Conservation (phyloP, 2,797 vertebrate genomes). For the Chelidonichthys spinosus region DNA sequence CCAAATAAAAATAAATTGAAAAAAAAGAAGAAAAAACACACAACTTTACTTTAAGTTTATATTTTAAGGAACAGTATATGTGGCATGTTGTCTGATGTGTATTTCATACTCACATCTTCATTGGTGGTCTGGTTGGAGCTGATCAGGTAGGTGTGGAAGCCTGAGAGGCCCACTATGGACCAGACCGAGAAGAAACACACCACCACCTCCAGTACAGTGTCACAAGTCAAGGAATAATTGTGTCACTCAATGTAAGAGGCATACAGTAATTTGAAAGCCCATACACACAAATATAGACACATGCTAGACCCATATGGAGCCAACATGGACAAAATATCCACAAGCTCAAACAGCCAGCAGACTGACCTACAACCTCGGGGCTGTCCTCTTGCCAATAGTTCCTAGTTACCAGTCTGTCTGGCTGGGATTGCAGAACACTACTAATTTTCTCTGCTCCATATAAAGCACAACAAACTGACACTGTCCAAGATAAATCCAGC, state of each 20-base stretch:
- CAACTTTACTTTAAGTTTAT: too few relatives aligned
- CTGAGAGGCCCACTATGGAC: constrained; percentile 98
- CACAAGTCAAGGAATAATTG: constrained; percentile 78
- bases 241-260: background rate
- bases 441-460: constrained; percentile 54
- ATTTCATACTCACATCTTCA: constrained; percentile 93
- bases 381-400: constrained; percentile 51
- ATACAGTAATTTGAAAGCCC: constrained; percentile 8
- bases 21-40: too few relatives aligned
- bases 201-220: constrained; percentile 96
- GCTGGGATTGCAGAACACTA: constrained; percentile 22
- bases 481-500: constrained; percentile 11
- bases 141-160: constrained; percentile 98
- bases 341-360: constrained; percentile 37
- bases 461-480: constrained; percentile 10
- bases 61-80: background rate
- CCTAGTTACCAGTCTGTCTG: constrained; percentile 62
- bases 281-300: constrained; percentile 6
- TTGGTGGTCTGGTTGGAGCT: constrained; percentile 99
- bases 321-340: constrained; percentile 11
- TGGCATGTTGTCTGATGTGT: background rate
- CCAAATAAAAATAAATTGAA: too few relatives aligned
- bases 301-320: constrained; percentile 1
- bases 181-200: constrained; percentile 99
- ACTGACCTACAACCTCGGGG: constrained; percentile 64